Conservation (phyloP, 2,888 invertebrate genomes). For the Athetis lepigone region DNA sequence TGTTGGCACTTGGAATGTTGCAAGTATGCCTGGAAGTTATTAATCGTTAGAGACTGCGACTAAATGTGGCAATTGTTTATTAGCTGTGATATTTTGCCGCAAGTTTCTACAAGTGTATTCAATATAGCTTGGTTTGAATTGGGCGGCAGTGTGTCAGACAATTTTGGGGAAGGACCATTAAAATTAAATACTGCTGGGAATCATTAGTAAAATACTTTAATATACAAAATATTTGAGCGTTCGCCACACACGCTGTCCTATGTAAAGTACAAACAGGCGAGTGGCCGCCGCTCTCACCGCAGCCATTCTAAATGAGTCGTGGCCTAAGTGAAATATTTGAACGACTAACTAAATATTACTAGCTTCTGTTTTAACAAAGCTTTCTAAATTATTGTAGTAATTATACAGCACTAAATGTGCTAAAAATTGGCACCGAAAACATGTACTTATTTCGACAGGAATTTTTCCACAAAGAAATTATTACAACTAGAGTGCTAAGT, state of each 20-base stretch:
- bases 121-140: background rate
- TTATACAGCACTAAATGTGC: background rate
- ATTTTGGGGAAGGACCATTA: background rate
- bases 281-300: constrained; percentile 23
- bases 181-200: background rate
- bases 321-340: constrained; percentile 47
- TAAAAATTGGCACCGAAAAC: background rate
- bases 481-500: too few relatives aligned
- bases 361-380: constrained; percentile 26
- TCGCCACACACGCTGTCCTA: constrained; percentile 6
- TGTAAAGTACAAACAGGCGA: background rate
- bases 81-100: too few relatives aligned
- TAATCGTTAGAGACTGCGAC: too few relatives aligned
- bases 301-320: constrained; percentile 33
- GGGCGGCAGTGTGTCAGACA: background rate
- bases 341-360: constrained; percentile 48
- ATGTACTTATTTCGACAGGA: background rate
- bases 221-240: background rate
- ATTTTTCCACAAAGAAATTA: too few relatives aligned
- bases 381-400: constrained; percentile 12
- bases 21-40: too few relatives aligned
- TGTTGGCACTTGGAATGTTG: too few relatives aligned
- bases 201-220: background rate
- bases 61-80: background rate
- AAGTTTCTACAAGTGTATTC: too few relatives aligned